Evolutionary conservation across 2,797 vertebrate species (phyloP).

Genomic region (Octomys mimax): DNA sequence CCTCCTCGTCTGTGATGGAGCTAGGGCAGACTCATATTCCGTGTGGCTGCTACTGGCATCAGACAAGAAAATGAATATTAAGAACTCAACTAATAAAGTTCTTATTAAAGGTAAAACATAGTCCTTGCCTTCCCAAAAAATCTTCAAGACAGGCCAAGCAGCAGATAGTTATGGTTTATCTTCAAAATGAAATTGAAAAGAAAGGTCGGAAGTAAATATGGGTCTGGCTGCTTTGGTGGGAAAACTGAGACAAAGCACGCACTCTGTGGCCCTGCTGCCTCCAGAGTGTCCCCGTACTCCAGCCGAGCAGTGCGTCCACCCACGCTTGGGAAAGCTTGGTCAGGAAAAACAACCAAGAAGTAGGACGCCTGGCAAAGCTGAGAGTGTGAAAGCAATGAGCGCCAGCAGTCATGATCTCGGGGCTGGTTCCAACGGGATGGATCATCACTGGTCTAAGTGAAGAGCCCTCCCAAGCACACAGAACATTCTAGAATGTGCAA

Average conservation of each 20-base stretch:
- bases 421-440: not conserved
- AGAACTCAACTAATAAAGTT: not conserved
- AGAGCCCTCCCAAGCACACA: not conserved
- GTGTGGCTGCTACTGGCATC: not conserved
- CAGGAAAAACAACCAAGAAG: not conserved
- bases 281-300: not conserved
- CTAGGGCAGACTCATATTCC: not conserved
- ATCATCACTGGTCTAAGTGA: not conserved
- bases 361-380: too few species aligned
- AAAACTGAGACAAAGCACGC: not conserved
- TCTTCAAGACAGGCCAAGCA: not conserved
- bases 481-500: not conserved
- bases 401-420: not conserved
- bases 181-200: not conserved
- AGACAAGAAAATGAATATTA: not conserved
- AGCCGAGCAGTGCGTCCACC: not conserved
- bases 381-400: accelerated
- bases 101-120: not conserved
- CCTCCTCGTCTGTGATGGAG: not conserved
- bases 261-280: not conserved
- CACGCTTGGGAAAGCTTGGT: not conserved
- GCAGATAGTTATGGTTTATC: not conserved
- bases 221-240: not conserved
- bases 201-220: not conserved
- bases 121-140: not conserved